These are phyloP conservation scores for Schizotus pectinicornis DNA, from an alignment of 2,888 invertebrate species.

Conservation along the genomic window DNA sequence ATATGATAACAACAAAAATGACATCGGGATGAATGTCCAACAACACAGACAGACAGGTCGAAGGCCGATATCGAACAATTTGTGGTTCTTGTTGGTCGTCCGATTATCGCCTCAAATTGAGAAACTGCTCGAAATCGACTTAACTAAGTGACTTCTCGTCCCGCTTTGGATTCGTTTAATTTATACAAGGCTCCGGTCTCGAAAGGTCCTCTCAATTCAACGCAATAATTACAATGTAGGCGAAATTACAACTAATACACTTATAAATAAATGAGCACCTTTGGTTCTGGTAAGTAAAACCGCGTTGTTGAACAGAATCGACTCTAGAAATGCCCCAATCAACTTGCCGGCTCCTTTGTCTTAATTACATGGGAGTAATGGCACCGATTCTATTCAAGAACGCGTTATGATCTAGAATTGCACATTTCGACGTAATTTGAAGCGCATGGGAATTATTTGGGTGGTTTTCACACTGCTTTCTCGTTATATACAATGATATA, in stretches of 20 bases:
- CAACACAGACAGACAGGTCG: constrained; percentile 14
- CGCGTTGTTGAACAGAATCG: constrained; percentile 23
- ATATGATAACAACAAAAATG: constrained; percentile 15
- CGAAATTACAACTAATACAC: constrained; percentile 39
- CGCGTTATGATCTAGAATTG: constrained; percentile 39
- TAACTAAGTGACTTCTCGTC: constrained; percentile 8
- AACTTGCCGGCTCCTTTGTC: constrained; percentile 6
- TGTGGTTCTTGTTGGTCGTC: constrained; percentile 18
- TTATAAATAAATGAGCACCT: constrained; percentile 54
- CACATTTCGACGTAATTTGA: constrained; percentile 39
- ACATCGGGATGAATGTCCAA: constrained; percentile 5
- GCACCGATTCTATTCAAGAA: constrained; percentile 31
- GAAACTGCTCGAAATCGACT: constrained; percentile 5
- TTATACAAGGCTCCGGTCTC: background rate
- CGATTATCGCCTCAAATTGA: constrained; percentile 21
- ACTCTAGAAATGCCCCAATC: background rate
- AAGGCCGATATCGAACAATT: constrained; percentile 26
- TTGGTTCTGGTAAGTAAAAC: constrained; percentile 50
- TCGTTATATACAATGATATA: constrained; percentile 35
- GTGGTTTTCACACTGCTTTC: constrained; percentile 38
- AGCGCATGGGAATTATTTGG: constrained; percentile 37
- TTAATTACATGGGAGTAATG: constrained; percentile 7
- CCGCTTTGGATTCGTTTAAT: too few species aligned
- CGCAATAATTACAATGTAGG: constrained; percentile 27
- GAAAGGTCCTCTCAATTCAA: constrained; percentile 23